Evolutionary conservation across 1,140 invertebrate genomes (phyloP), one percentile per base, ranked within the genome.

Genomic region (Drosophila leontia): DNA sequence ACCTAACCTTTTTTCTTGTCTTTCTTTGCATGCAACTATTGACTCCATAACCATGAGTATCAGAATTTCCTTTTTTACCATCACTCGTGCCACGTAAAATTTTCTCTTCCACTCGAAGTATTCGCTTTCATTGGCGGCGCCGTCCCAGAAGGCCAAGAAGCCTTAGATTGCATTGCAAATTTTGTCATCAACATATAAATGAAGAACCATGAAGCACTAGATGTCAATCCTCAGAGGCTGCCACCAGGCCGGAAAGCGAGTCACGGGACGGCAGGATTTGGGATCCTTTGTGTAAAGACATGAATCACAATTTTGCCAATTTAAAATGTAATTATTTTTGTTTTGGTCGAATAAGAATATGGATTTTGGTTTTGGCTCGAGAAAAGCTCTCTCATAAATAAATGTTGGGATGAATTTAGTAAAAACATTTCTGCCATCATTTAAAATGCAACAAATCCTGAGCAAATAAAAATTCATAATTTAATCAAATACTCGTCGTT

Each of bases 111-210:
- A 58, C 44, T 39, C 23, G 19, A 42, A 56, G 63, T 65, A 77
- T 59, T 44, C 37, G 55, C 50, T 34, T 68, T 55, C 47, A 56
- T 68, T 50, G 67, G 59, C 61, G 45, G 42, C n/a, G 19, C 6
- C n/a, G 11, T 80, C 80, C 85, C 84, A 60, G 32, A 45, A 47
- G 84, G 61, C 64, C 69, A 55, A 35, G 61, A 63, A 19, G 68
- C 47, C 84, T 42, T 56, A 69, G 84, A 90, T 88, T 88, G 84
- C 84, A 81, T 90, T 84, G 74, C 68, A 90, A 84, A 90, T 88
- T 88, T 80, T 75, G 85, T 84, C 78, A 88, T 88, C 84, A 88
- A 90, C 85, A 88, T 88, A 88, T 80, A 88, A 88, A 88, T 88
- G 78, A 90, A 81, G 74, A 39, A 62, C 57, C 37, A 62, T 59